Conservation (phyloP, 2,797 vertebrate species). For the Hozukius guyotensis region DNA sequence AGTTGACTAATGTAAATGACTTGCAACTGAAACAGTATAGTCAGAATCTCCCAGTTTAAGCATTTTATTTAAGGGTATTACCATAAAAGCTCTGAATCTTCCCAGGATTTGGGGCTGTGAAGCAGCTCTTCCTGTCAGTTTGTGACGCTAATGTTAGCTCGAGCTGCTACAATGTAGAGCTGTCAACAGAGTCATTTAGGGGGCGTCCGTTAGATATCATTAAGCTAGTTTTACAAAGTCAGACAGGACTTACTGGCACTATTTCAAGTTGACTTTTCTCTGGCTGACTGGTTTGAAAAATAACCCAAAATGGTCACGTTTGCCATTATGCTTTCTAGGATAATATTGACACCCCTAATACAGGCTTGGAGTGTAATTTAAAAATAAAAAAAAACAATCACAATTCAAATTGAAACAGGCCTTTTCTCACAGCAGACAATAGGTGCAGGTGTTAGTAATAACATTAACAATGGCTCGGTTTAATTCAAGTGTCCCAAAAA, state of each 20-base stretch:
- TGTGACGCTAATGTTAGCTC: neutral
- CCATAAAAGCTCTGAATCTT: neutral
- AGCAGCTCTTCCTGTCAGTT: neutral
- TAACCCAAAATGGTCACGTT: neutral
- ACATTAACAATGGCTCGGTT: constrained; percentile 7
- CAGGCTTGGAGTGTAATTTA: neutral
- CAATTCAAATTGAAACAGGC: neutral
- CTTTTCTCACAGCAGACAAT: neutral
- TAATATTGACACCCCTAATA: neutral
- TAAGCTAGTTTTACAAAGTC: neutral
- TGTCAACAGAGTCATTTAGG: neutral
- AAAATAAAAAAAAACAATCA: neutral
- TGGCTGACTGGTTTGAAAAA: neutral
- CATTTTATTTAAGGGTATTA: neutral
- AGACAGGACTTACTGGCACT: neutral
- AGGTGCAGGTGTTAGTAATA: neutral
- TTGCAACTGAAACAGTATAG: neutral
- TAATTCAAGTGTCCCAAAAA: neutral
- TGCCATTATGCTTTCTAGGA: neutral
- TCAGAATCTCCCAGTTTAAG: neutral
- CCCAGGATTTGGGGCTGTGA: neutral
- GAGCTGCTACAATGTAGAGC: neutral
- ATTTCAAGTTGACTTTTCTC: neutral
- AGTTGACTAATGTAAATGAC: neutral
- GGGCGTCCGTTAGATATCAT: neutral